These are phyloP conservation scores for Nannoperca obscura DNA, from an alignment of 2,797 vertebrate species.

Conservation along the genomic window DNA sequence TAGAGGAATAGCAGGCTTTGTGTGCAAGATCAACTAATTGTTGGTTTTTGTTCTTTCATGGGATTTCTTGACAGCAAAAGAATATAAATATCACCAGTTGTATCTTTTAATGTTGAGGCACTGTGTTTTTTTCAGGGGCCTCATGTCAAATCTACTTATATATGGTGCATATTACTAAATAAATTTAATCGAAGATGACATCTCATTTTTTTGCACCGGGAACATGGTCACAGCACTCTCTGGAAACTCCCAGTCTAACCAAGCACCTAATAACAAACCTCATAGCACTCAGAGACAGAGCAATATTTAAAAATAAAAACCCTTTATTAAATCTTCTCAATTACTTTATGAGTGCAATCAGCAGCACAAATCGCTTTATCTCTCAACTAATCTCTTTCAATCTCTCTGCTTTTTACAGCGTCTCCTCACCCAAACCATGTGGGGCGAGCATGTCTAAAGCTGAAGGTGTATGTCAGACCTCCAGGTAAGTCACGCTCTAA, in stretches of 20 bases:
- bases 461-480: conserved; percentile 89
- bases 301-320: conserved; percentile 13
- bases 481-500: conserved; percentile 83
- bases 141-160: conserved; percentile 4
- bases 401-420: conserved; percentile 73
- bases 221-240: not conserved
- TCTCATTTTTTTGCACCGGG: not conserved
- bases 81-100: not conserved
- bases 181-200: not conserved
- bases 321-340: conserved; percentile 51
- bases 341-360: conserved; percentile 49
- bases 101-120: not conserved
- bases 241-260: not conserved
- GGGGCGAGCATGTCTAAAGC: conserved; percentile 87
- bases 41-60: not conserved
- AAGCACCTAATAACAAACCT: conserved; percentile 33
- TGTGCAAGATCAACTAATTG: not conserved
- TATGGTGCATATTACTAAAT: not conserved
- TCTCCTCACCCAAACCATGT: conserved; percentile 89
- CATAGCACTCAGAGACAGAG: not conserved
- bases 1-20: not conserved
- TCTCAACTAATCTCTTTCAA: conserved; percentile 61
- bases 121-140: not conserved
- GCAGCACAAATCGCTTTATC: conserved; percentile 43
- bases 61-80: not conserved